A percentile compares a stretch with the other conserved stretches of the same genome.
Conservation (phyloP, 2,888 invertebrate species). For the Drosophila formosana region DNA sequence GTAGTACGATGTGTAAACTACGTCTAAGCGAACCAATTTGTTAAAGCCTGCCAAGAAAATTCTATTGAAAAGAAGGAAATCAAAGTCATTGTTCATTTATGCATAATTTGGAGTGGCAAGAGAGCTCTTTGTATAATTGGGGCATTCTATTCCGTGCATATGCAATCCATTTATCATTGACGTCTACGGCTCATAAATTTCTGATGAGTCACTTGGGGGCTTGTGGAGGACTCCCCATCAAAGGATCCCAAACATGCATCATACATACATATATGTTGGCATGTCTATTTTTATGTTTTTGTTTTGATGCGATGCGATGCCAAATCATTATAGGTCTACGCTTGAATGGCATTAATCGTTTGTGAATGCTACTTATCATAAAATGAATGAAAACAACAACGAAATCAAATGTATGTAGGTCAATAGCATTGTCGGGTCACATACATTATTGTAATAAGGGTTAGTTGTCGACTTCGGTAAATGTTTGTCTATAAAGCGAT, state of each 20-base stretch:
- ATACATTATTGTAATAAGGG: slow-evolving; percentile 5
- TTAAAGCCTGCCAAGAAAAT: slow-evolving; percentile 42
- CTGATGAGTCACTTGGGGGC: slow-evolving; percentile 63
- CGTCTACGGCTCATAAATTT: slow-evolving; percentile 68
- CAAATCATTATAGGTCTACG: slow-evolving; percentile 60
- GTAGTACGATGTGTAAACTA: slow-evolving; percentile 33
- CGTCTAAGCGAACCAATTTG: slow-evolving; percentile 37
- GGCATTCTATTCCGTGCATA: slow-evolving; percentile 23
- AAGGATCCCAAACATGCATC: slow-evolving; percentile 4
- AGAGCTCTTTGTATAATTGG: slow-evolving; percentile 9
- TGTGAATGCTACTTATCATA: slow-evolving; percentile 31
- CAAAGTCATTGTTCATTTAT: slow-evolving; percentile 9
- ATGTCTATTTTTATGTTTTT: slow-evolving; percentile 37
- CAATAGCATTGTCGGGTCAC: slow-evolving; percentile 24
- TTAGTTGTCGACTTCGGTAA: background rate
- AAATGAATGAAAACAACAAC: slow-evolving; percentile 17
- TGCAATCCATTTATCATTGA: slow-evolving; percentile 40
- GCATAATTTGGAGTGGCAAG: background rate
- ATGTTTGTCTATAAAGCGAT: background rate
- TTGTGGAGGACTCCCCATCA: background rate
- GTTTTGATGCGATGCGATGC: slow-evolving; percentile 65
- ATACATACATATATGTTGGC: slow-evolving; percentile 9
- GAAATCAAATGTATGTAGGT: slow-evolving; percentile 44
- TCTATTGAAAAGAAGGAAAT: slow-evolving; percentile 32
- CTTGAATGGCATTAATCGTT: slow-evolving; percentile 56